A percentile compares a stretch with the other conserved stretches of the same genome.
Conservation (phyloP, 1,140 invertebrate genomes). For the Zaprionus nigranus region DNA sequence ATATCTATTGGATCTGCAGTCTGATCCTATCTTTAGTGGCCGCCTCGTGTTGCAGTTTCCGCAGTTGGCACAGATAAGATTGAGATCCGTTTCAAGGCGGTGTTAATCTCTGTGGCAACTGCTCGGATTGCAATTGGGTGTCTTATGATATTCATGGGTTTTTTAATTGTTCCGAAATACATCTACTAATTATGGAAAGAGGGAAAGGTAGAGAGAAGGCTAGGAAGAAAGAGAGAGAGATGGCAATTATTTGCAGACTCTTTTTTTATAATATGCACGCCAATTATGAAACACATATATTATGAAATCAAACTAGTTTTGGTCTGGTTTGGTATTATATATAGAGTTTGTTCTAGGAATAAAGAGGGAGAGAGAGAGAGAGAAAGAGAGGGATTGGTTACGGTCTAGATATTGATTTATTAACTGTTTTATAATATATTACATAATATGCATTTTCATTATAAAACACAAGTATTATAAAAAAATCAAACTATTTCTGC, state of each 20-base stretch:
- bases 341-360: background rate
- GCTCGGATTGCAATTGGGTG: background rate
- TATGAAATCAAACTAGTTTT: background rate
- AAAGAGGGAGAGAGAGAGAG: too few relatives aligned
- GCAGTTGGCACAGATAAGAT: background rate
- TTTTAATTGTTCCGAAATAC: background rate
- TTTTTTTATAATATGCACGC: too few relatives aligned
- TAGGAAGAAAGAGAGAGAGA: background rate
- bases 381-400: background rate
- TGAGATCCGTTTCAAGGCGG: background rate
- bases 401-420: background rate
- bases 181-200: background rate
- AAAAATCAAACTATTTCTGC: too few relatives aligned
- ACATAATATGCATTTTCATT: background rate
- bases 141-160: background rate
- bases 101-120: constrained; percentile 2
- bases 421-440: background rate
- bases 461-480: background rate
- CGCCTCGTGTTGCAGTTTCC: constrained; percentile 60
- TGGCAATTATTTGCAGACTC: background rate
- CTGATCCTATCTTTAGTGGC: constrained; percentile 70
- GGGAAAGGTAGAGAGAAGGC: background rate
- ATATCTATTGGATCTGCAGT: constrained; percentile 32
- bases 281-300: background rate
- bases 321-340: background rate